Conservation (phyloP, 2,888 invertebrate genomes). For the Athripsodes cinereus region DNA sequence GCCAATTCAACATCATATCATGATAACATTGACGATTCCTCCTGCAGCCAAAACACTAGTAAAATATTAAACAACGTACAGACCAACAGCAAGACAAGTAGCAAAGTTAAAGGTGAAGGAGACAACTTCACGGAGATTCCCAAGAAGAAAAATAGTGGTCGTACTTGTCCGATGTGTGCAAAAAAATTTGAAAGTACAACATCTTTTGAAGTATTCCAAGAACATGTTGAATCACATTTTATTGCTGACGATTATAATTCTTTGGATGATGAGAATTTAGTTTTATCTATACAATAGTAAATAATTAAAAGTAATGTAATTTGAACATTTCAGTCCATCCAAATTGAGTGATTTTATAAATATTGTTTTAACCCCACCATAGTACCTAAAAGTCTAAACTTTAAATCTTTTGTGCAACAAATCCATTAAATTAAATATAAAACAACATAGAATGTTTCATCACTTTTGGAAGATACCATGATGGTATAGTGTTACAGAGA, state of each 20-base stretch:
- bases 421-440: too few species aligned
- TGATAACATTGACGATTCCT: slow-evolving; percentile 19
- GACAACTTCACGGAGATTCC: slow-evolving; percentile 22
- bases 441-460: too few species aligned
- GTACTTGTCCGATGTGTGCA: slow-evolving; percentile 73
- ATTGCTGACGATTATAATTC: slow-evolving; percentile 50
- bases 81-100: slow-evolving; percentile 4
- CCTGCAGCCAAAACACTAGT: slow-evolving; percentile 35
- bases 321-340: too few species aligned
- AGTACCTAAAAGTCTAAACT: too few species aligned
- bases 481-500: too few species aligned
- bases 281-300: neutral
- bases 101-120: slow-evolving; percentile 19
- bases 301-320: too few species aligned
- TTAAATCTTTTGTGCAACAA: too few species aligned
- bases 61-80: slow-evolving; percentile 20
- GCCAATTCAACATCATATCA: slow-evolving; percentile 29
- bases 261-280: slow-evolving; percentile 35
- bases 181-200: slow-evolving; percentile 52
- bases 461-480: too few species aligned
- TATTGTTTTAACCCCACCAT: too few species aligned
- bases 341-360: too few species aligned
- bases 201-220: slow-evolving; percentile 59
- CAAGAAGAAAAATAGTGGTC: slow-evolving; percentile 34
- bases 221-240: slow-evolving; percentile 75